These are phyloP conservation scores for Crypturellus tataupa DNA, from an alignment of 2,797 vertebrate genomes.

Conservation along the genomic window DNA sequence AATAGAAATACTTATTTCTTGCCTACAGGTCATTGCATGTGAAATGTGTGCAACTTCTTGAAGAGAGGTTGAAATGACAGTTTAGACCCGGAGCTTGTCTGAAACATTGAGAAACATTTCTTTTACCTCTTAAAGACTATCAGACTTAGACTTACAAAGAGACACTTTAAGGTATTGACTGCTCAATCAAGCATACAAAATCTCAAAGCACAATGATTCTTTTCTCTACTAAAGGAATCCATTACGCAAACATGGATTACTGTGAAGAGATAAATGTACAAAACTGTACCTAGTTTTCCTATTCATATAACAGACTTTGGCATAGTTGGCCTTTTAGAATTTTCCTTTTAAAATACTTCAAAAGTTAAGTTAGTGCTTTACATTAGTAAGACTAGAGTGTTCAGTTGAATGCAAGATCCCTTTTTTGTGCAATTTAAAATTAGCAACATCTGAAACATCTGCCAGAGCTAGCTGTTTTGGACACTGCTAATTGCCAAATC, in stretches of 20 bases:
- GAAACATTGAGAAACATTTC: neutral
- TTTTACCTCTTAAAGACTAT: neutral
- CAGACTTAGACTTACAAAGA: neutral
- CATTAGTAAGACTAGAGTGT: neutral
- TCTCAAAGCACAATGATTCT: neutral
- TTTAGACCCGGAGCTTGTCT: neutral
- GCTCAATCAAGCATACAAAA: neutral
- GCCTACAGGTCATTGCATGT: neutral
- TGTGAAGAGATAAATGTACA: neutral
- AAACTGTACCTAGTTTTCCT: neutral
- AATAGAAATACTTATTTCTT: neutral
- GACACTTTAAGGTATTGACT: neutral
- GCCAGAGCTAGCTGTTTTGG: constrained; percentile 47
- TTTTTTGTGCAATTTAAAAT: constrained; percentile 55
- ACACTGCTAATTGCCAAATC: constrained; percentile 65
- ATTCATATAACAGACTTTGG: neutral
- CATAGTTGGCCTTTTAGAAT: neutral
- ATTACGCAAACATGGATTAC: neutral
- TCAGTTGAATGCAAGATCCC: neutral
- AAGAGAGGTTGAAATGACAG: neutral
- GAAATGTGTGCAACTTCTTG: neutral
- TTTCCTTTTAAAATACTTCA: neutral
- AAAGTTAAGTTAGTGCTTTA: constrained; percentile 14
- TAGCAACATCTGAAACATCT: constrained; percentile 65
- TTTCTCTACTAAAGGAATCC: neutral